Evolutionary conservation across 2,113 vertebrate species (phyloP), one percentile per base, ranked within the genome.

Genomic region (Platysternon megacephalum): DNA sequence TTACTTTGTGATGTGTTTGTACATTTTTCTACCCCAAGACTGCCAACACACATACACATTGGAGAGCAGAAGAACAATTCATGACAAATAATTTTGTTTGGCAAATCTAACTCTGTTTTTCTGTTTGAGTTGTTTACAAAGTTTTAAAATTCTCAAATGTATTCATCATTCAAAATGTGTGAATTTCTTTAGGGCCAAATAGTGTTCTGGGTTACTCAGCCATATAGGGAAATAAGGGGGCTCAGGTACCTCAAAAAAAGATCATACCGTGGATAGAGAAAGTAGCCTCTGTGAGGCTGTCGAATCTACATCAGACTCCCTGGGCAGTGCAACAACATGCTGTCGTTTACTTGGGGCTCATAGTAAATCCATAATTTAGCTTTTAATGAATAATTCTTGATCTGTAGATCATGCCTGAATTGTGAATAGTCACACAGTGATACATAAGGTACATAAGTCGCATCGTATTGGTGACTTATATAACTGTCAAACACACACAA

Each of bases 21-120:
- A 55, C 42, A 79, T 93, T 89, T 82, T 72, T 49, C 86, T 44
- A 0, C 17, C 49, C 85, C 44, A 28, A 6, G 32, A 13, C 14
- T 85, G 89, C 10, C 8, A 72, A 42, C 82, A 91, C 9, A 56
- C 3, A 49, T 3, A 22, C 13, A 24, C 3, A 44, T 1, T 52
- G 92, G 61, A 58, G 6, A 76, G 13, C 19, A 52, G 1, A 10
- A 29, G 14, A 72, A 6, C 1, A 58, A 22, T 61, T 32, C 19
- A 16, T 72, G 44, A 76, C 44, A 51, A 32, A 6, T 3, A 80
- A 3, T 32, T 5, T 5, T 32, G 48, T 16, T 24, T 74, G 39
- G 78, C 32, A 35, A 22, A 48, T 84, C 6, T 51, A 80, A 39
- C 35, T 56, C 0, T 72, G 4, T n/a, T 0, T 0, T 0, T 6